A percentile compares a stretch with the other conserved stretches of the same genome.
Evolutionary conservation across 2,888 invertebrate genomes (phyloP).

Genomic region (Cataglyphis cursor): DNA sequence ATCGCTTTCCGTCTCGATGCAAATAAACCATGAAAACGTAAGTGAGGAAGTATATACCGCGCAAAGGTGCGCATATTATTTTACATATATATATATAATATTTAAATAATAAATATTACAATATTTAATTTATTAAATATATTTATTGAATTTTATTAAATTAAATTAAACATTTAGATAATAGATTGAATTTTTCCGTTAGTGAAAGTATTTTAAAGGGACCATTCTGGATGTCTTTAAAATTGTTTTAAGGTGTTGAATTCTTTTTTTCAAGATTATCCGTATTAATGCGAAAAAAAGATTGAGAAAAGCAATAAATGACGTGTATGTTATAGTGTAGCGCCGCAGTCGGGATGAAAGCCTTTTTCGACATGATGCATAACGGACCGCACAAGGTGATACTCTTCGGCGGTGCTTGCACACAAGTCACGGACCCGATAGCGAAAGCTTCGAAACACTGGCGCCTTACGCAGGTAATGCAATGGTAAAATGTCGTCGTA

Average conservation of each 20-base stretch:
- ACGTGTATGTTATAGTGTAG: slow-evolving; percentile 91
- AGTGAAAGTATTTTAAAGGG: background rate
- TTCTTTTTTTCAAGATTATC: background rate
- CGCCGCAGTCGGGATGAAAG: slow-evolving; percentile 97
- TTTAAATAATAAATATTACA: background rate
- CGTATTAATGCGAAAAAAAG: background rate
- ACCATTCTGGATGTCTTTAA: background rate
- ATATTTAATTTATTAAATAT: slow-evolving; percentile 2
- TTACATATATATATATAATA: background rate
- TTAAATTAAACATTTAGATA: background rate
- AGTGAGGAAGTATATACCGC: background rate
- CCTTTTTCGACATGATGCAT: slow-evolving; percentile 99
- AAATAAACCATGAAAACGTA: background rate
- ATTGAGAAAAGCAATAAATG: slow-evolving; percentile 5
- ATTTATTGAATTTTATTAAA: background rate
- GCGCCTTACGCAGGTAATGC: slow-evolving; percentile 95
- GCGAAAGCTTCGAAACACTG: slow-evolving; percentile 99
- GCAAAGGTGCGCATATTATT: background rate
- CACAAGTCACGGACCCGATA: slow-evolving; percentile 98
- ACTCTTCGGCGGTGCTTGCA: slow-evolving; percentile 98
- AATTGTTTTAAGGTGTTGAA: background rate
- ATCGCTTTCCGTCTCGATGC: slow-evolving; percentile 44
- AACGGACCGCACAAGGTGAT: slow-evolving; percentile 96
- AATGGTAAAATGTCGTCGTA: slow-evolving; percentile 43
- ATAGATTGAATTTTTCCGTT: background rate